These are phyloP conservation scores for Eurystomus gularis DNA, from an alignment of 2,113 vertebrate genomes.

Conservation along the genomic window DNA sequence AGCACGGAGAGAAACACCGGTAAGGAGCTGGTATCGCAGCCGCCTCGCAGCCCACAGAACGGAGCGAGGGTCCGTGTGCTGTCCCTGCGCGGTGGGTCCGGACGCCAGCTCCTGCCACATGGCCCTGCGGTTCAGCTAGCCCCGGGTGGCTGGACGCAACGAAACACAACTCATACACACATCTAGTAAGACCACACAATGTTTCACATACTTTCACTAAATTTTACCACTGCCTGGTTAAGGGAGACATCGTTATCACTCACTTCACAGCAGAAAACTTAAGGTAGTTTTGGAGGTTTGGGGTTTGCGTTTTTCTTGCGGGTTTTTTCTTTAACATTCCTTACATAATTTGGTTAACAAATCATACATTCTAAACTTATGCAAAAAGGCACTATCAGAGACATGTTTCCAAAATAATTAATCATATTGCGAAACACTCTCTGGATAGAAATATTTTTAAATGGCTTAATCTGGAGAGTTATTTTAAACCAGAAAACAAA, in stretches of 20 bases:
- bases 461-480: background rate
- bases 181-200: background rate
- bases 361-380: background rate
- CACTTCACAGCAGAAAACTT: background rate
- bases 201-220: background rate
- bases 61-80: fast-evolving
- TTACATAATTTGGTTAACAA: background rate
- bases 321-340: background rate
- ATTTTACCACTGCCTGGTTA: background rate
- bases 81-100: fast-evolving
- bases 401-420: background rate
- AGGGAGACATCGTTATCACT: background rate
- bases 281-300: background rate
- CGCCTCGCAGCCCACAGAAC: background rate
- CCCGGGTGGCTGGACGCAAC: too few relatives aligned
- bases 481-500: background rate
- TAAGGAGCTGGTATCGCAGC: background rate
- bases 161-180: too few relatives aligned
- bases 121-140: background rate
- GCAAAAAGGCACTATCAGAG: background rate
- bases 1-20: background rate
- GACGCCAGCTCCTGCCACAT: background rate
- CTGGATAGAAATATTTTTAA: background rate
- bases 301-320: background rate
- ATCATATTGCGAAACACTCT: background rate